Percentiles rank a stretch among this genome's conserved stretches.
phyloP scores from a whole-genome alignment of 2,888 invertebrate species.

The Calliphora vomitoria region DNA sequence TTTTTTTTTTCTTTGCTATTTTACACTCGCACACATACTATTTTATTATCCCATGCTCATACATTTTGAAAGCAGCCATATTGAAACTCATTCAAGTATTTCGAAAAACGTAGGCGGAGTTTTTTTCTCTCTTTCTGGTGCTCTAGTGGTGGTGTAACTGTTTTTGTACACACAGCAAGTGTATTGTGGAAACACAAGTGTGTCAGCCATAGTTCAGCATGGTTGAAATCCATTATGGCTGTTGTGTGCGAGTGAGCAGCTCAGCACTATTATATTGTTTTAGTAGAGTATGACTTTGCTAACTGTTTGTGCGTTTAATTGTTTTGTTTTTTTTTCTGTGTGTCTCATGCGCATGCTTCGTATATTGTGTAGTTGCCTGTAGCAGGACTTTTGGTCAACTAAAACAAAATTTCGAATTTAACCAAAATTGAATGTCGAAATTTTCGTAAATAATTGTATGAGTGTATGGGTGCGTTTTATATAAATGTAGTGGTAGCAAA shows the following conservation, averaged over 20 bases:
- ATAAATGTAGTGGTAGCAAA: slow-evolving; percentile 33
- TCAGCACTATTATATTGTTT: slow-evolving; percentile 26
- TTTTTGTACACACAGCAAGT: slow-evolving; percentile 43
- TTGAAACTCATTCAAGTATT: slow-evolving; percentile 84
- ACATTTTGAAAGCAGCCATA: slow-evolving; percentile 79
- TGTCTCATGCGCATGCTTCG: slow-evolving; percentile 58
- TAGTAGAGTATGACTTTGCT: background rate
- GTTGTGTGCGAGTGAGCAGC: slow-evolving; percentile 23
- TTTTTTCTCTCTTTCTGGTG: slow-evolving; percentile 49
- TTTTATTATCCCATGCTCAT: slow-evolving; percentile 22
- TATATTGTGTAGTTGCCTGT: slow-evolving; percentile 35
- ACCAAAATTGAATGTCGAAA: slow-evolving; percentile 43
- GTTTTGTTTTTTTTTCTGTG: background rate
- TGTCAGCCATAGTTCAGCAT: slow-evolving; percentile 16
- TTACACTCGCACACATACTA: slow-evolving; percentile 32
- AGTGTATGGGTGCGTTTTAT: slow-evolving; percentile 27
- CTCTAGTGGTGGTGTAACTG: slow-evolving; percentile 14
- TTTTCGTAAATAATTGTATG: background rate
- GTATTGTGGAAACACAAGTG: slow-evolving; percentile 34
- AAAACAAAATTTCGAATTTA: slow-evolving; percentile 65
- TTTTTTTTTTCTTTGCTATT: slow-evolving; percentile 3
- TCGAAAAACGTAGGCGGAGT: slow-evolving; percentile 83
- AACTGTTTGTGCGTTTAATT: background rate
- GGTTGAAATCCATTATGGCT: slow-evolving; percentile 31
- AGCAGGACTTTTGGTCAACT: slow-evolving; percentile 63